These are phyloP conservation scores for Cyprinodon brontotheroides DNA, from an alignment of 2,113 vertebrate species.

Conservation along the genomic window DNA sequence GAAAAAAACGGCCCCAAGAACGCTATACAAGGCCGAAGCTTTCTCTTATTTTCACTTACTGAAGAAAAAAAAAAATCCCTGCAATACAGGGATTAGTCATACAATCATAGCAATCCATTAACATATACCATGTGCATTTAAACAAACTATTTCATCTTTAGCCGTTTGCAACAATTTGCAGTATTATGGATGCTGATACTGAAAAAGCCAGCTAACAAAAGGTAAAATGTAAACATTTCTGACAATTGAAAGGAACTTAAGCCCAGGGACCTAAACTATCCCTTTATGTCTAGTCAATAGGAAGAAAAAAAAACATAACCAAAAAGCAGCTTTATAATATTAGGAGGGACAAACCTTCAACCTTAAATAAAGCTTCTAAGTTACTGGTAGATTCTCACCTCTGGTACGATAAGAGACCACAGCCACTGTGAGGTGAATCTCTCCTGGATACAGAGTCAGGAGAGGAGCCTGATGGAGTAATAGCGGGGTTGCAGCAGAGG, in stretches of 20 bases:
- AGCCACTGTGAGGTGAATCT: constrained; percentile 97
- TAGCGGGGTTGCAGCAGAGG: constrained; percentile 94
- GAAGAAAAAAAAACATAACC: too few relatives aligned
- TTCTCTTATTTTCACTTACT: constrained; percentile 6
- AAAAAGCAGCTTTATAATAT: background rate
- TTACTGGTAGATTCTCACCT: constrained; percentile 76
- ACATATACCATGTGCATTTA: background rate
- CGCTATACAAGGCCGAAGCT: constrained; percentile 27
- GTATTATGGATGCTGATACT: too few relatives aligned
- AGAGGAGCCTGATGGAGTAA: constrained; percentile 98
- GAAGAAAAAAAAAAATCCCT: constrained; percentile 45
- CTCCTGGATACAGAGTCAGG: constrained; percentile 88
- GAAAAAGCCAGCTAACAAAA: too few relatives aligned
- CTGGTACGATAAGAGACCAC: constrained; percentile 91
- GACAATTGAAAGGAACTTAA: too few relatives aligned
- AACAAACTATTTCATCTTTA: background rate
- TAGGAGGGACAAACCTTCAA: background rate
- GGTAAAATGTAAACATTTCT: too few relatives aligned
- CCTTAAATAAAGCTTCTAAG: background rate
- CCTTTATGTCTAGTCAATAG: too few relatives aligned
- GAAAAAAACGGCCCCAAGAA: constrained; percentile 20
- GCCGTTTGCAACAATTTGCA: background rate
- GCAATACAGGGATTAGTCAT: constrained; percentile 31
- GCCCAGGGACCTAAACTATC: too few relatives aligned
- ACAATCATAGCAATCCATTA: constrained; percentile 44